Percentiles rank a stretch among this genome's conserved stretches.
Conservation (phyloP, 30 jellyfish, hydroid and myxozoan genomes). For the Aurelia sp. region DNA sequence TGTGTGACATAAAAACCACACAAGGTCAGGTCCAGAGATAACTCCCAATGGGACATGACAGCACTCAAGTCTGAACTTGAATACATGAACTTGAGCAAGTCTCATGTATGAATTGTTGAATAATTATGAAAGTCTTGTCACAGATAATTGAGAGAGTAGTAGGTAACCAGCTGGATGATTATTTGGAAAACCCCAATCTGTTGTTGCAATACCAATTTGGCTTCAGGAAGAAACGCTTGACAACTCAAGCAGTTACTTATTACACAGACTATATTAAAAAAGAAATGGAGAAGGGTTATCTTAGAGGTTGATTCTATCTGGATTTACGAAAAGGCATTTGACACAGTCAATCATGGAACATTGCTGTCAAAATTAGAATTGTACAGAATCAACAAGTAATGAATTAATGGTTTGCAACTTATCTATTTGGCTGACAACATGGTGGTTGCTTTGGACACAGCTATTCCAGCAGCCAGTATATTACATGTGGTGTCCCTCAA, state of each 20-base stretch:
- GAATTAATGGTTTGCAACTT: neutral
- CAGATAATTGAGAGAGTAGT: no score
- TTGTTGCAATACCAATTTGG: slow-evolving; percentile 35
- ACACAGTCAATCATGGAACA: neutral
- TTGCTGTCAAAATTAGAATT: no score
- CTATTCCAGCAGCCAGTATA: slow-evolving; percentile 11
- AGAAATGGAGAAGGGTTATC: neutral
- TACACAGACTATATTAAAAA: neutral
- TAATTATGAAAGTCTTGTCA: neutral
- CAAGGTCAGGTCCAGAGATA: slow-evolving; percentile 14
- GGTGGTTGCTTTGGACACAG: slow-evolving; percentile 3
- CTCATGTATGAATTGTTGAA: slow-evolving; percentile 9
- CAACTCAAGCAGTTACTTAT: slow-evolving; percentile 36
- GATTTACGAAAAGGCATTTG: neutral
- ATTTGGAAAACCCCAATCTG: slow-evolving; percentile 19
- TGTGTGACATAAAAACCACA: slow-evolving; percentile 10
- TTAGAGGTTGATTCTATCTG: neutral
- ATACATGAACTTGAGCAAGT: slow-evolving; percentile 7
- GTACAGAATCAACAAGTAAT: neutral
- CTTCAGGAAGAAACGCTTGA: slow-evolving; percentile 7
- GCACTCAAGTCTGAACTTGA: slow-evolving; percentile 17
- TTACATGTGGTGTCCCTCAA: slow-evolving; percentile 4
- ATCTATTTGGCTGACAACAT: neutral
- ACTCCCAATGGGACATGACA: slow-evolving; percentile 10
- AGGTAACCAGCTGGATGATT: slow-evolving; percentile 7